phyloP scores from a whole-genome alignment of 2,113 vertebrate species.

The Salvelinus fontinalis region DNA sequence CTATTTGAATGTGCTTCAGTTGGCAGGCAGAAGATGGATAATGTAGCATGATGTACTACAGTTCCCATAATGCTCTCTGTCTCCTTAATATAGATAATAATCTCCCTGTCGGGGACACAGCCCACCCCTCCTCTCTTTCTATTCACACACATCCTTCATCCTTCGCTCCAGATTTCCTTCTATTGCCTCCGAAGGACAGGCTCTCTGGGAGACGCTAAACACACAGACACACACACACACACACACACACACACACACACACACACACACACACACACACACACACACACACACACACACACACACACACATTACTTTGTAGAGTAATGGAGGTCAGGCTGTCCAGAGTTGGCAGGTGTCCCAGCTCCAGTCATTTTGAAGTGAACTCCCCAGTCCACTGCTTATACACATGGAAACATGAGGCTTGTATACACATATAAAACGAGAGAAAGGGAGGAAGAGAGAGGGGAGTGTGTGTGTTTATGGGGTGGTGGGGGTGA shows the following conservation, averaged over 20 bases:
- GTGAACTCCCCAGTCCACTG: slow-evolving; percentile 15
- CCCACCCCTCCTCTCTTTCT: background rate
- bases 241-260: background rate
- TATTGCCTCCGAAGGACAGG: no score
- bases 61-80: no score
- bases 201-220: slow-evolving; percentile 3
- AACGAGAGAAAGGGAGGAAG: background rate
- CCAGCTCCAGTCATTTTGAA: slow-evolving; percentile 17
- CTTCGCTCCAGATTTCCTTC: no score
- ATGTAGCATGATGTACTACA: no score
- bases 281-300: background rate
- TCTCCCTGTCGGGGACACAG: background rate
- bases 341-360: slow-evolving; percentile 6
- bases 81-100: background rate
- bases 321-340: background rate
- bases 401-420: background rate
- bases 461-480: background rate
- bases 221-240: background rate
- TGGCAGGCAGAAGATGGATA: no score
- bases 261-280: background rate
- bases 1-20: no score
- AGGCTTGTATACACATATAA: background rate
- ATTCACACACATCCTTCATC: no score
- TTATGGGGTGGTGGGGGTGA: background rate
- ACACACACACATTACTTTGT: no score